Conservation (phyloP, 2,888 invertebrate species). For the Conomelus anceps region DNA sequence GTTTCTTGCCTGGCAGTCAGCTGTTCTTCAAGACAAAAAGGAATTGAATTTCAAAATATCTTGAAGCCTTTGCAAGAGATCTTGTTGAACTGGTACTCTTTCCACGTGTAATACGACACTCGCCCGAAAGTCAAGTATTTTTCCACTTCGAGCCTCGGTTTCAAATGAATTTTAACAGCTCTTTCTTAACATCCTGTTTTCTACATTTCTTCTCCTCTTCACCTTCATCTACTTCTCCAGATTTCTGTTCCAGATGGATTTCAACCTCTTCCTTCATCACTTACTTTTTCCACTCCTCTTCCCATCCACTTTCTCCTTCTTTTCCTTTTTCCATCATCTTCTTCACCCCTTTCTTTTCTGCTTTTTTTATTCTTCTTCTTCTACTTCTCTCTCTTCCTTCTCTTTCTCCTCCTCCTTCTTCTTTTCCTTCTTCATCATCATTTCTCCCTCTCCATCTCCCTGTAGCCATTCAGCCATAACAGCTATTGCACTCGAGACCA, state of each 20-base stretch:
- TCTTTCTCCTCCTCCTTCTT: slow-evolving; percentile 18
- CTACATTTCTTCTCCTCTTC: neutral
- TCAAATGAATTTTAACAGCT: no score
- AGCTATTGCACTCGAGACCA: no score
- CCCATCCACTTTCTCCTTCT: neutral
- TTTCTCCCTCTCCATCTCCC: slow-evolving; percentile 13
- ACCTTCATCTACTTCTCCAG: slow-evolving; percentile 23
- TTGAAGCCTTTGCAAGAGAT: neutral
- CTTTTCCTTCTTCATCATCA: slow-evolving; percentile 30
- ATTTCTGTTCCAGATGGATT: no score
- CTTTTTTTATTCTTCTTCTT: slow-evolving; percentile 32
- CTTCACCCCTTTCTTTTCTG: slow-evolving; percentile 17
- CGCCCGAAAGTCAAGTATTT: no score
- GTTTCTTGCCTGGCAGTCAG: neutral
- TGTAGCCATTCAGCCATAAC: no score
- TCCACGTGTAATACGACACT: no score
- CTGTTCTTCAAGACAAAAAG: neutral
- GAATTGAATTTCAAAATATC: neutral
- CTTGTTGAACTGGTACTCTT: no score
- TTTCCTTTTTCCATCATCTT: neutral
- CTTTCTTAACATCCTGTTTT: no score
- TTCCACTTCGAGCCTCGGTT: no score
- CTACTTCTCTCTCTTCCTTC: slow-evolving; percentile 31
- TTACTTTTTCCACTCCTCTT: slow-evolving; percentile 8
- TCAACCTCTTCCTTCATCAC: neutral